Conservation (phyloP, 1,140 invertebrate genomes). For the Hermetia illucens region DNA sequence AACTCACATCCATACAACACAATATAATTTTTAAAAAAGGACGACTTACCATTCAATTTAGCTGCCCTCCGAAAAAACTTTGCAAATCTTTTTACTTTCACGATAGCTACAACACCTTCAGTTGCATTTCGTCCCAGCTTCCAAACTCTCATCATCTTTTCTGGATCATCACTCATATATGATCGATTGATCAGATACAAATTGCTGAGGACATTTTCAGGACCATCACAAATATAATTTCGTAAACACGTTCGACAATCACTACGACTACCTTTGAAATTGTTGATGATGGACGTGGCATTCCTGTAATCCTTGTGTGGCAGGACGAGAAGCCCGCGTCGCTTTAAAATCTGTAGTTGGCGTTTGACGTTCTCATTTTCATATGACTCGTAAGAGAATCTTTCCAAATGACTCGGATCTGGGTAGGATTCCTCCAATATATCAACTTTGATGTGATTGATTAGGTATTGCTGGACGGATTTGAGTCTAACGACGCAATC, state of each 20-base stretch:
- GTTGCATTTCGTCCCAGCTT: conserved; percentile 55
- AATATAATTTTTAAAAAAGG: too few relatives aligned
- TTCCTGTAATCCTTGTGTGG: conserved; percentile 14
- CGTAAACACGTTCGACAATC: conserved; percentile 15
- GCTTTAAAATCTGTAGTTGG: too few relatives aligned
- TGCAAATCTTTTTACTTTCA: conserved; percentile 56
- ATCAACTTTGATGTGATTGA: too few relatives aligned
- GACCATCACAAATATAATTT: neutral
- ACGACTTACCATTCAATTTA: conserved; percentile 51
- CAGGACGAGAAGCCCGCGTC: conserved; percentile 1
- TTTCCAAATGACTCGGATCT: too few relatives aligned
- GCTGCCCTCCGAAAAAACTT: conserved; percentile 66
- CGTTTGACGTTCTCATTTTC: too few relatives aligned
- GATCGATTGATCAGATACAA: conserved; percentile 19
- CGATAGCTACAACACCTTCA: conserved; percentile 47
- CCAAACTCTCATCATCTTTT: conserved; percentile 59
- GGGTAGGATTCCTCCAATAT: too few relatives aligned
- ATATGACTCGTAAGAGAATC: too few relatives aligned
- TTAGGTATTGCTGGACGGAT: too few relatives aligned
- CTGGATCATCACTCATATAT: conserved; percentile 36
- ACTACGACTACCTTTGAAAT: conserved; percentile 21
- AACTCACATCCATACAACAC: too few relatives aligned
- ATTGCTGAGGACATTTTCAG: conserved; percentile 13
- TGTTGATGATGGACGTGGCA: conserved; percentile 18
- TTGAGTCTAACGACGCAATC: too few relatives aligned